Base-by-base conservation (phyloP, 2,888 invertebrate genomes). In the Eurois occulta region DNA sequence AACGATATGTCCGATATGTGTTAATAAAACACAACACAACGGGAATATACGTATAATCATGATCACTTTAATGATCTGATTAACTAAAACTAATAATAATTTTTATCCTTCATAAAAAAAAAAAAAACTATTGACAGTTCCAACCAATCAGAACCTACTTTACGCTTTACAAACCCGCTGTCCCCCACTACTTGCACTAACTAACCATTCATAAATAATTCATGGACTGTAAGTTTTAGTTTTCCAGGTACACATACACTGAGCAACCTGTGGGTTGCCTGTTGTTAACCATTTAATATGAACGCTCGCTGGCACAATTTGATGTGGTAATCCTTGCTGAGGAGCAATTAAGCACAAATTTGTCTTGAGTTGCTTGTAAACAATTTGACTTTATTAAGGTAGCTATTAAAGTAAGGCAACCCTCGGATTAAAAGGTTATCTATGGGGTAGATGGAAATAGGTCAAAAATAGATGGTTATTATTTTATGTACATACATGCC, bases 171-270 rank as follows among this genome's bases (percentile, higher is more conserved):
- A 60, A 21, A 28, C 38, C 68, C 84, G 77, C 86, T 76, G 16
- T 28, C 74, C 70, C 85, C 77, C 58, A 21, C 72, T 62, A 80
- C 85, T 84, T 84, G 85, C 65, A 69, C 87, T 73, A 38, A 55
- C 1, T 4, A 58, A n/a, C 43, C 35, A 52, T 73, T 85, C 90
- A 94, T 94, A 92, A 89, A 93, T 94, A 91, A 94, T 94, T 93
- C 94, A 94, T 87, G 73, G 75, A 80, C 86, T 89, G 90, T 92
- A 93, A 94, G 94, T 93, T 94, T 93, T 93, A 94, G 94, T 94
- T 94, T 94, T 91, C 91, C 93, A 92, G 92, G 93, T 93, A 93
- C 90, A 90, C 90, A 79, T 78, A 91, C 88, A 89, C 76, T 16
- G 62, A 79, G 87, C 91, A 91, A 91, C 94, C 92, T 92, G 93